phyloP scores from a whole-genome alignment of 2,113 vertebrate genomes.

The Rhynchopsitta pachyrhyncha region DNA sequence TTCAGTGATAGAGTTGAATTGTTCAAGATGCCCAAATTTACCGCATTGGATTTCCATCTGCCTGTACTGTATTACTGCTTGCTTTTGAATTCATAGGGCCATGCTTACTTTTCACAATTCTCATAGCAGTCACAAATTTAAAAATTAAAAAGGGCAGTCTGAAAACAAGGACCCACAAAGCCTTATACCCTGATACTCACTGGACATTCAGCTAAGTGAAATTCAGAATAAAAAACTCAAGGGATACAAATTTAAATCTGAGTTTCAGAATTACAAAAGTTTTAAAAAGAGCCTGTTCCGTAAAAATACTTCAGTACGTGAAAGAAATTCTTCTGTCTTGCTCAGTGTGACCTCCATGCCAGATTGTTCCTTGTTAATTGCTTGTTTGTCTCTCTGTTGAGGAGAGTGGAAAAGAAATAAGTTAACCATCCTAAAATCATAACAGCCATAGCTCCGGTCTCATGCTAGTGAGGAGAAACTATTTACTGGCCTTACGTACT shows the following conservation, averaged over 20 bases:
- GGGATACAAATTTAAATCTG: not conserved
- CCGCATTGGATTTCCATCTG: not conserved
- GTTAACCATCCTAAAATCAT: not conserved
- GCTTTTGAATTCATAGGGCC: not conserved
- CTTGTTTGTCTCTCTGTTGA: not conserved
- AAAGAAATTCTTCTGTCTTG: not conserved
- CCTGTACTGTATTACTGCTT: not conserved
- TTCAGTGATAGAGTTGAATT: not conserved
- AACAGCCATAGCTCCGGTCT: not conserved
- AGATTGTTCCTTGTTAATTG: not conserved
- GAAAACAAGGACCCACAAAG: not conserved
- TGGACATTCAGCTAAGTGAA: not conserved
- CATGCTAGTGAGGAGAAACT: not conserved
- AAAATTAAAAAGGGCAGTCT: not conserved
- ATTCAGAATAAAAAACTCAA: not conserved
- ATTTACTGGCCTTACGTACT: not conserved
- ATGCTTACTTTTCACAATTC: not conserved
- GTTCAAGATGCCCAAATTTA: not conserved
- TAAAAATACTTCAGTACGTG: not conserved
- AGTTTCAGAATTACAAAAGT: not conserved
- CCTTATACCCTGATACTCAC: not conserved
- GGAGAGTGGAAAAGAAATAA: not conserved
- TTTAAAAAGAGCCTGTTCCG: not conserved
- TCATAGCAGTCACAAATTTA: not conserved
- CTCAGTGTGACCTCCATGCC: not conserved